Percentiles rank a stretch among this genome's conserved stretches.
Evolutionary conservation across 1,140 invertebrate genomes (phyloP).

Genomic region (Prorops nasuta): DNA sequence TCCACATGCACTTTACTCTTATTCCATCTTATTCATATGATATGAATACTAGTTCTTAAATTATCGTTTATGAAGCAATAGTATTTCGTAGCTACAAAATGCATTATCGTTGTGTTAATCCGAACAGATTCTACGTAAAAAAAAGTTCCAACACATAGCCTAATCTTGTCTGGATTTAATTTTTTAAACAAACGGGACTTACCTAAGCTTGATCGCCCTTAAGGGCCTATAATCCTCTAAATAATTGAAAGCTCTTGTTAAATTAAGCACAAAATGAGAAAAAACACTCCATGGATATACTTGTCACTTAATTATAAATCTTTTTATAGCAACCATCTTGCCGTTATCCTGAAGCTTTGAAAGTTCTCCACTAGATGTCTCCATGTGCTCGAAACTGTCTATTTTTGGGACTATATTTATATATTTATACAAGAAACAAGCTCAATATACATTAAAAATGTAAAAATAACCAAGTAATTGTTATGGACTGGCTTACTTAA

Average conservation of each 20-base stretch:
- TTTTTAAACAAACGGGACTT: slow-evolving; percentile 7
- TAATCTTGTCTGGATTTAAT: slow-evolving; percentile 13
- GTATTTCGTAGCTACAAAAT: neutral
- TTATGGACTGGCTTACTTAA: neutral
- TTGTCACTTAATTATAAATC: slow-evolving; percentile 35
- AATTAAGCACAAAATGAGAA: slow-evolving; percentile 11
- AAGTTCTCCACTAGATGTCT: slow-evolving; percentile 17
- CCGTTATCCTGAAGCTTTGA: slow-evolving; percentile 7
- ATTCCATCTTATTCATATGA: too few relatives aligned
- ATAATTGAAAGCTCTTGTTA: slow-evolving; percentile 10
- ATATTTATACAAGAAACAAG: neutral
- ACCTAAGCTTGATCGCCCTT: slow-evolving; percentile 15
- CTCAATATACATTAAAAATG: neutral
- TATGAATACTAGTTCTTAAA: too few relatives aligned
- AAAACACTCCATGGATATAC: slow-evolving; percentile 26
- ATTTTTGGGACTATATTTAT: neutral
- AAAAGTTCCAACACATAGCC: neutral
- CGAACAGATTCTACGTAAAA: neutral
- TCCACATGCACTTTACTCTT: too few relatives aligned
- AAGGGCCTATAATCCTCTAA: slow-evolving; percentile 1
- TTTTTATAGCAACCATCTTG: slow-evolving; percentile 34
- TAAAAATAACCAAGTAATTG: neutral
- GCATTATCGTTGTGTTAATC: neutral
- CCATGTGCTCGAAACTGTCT: neutral
- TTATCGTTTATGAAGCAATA: neutral